Base-by-base conservation (phyloP, 2,797 vertebrate species). In the Hemibagrus guttatus region DNA sequence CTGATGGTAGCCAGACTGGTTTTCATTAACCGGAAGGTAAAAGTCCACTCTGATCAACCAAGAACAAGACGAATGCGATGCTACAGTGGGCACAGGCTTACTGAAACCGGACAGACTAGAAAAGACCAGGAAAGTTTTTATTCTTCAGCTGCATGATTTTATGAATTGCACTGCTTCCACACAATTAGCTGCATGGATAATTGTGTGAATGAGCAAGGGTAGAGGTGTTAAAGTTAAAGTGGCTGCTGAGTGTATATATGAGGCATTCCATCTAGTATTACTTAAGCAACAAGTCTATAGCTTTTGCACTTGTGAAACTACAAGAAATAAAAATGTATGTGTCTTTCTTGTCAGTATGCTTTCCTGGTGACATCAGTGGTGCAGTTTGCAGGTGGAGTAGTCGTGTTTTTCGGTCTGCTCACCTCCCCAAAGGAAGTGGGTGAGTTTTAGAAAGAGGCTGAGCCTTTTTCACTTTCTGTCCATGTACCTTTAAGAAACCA, bases 311-410 rank as follows among this genome's bases (percentile, higher is more conserved):
- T 85, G 23, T 52, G n/a, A 76, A 87, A 84, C 66, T 49, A 72
- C 14, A 52, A 46, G 61, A 19, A 68, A 49, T 28, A 64, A 39
- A 17, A 8, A 17, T 71, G 23, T 84, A 26, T 80, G 31, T 63
- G 3, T 59, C 42, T 85, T 7, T 85, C 11, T 88, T 52, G 84
- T 75, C 91, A 99, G 98, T 99, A 98, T 12, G 97, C 98, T 91
- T 99, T 99, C 93, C 93, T 99, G 92, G 96, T 99, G 93, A 99
- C 98, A 0, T 97, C 98, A 0, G 96, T 97, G 6, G 97, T 99
- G 85, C 98, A 99, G 95, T 98, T 99, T 94, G 97, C 97, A 56
- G 98, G 98, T 21, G 98, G 98, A 54, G 91, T 99, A 35, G 74
- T 99, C 52, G 97, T 99, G 85, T 98, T 98, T 95, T 99, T 98